Evolutionary conservation across 30 jellyfish, hydroid and myxozoan genomes (phyloP), one percentile per base, ranked within the genome.

Genomic region (Haliclystus octoradiatus): DNA sequence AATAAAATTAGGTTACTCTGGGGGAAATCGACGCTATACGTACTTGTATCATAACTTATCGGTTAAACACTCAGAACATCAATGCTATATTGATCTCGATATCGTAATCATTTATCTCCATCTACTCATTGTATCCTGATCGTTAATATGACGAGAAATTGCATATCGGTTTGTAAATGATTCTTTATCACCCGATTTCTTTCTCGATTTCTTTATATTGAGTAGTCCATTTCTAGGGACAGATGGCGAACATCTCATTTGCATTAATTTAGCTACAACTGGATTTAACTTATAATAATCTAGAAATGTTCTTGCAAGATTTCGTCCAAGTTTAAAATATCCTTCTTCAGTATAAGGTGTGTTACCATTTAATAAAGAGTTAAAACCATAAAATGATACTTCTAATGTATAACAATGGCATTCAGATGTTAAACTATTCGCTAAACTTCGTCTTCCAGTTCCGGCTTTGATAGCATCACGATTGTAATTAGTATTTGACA

Each of bases 331-430:
- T 57, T 79, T 85, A 65, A 72, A 73, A 62, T 78, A 85, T 22
- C 91, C 85, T 33, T 85, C 96, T 28, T 85, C 94, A 7, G 96
- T 78, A 52, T 85, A 85, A 26, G 96, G 96, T 69, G 68, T 50
- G 24, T 78, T 52, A 9, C 80, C 90, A 68, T 78, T 57, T n/a
- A 66, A 62, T 3, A 82, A 85, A 1, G 86, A 70, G 22, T 75
- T 49, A 69, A 60, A 85, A 52, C 94, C 71, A 76, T 71, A 85
- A 57, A 85, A 85, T 2, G 96, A 85, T 27, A 85, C 96, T 70
- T 85, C 96, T 7, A 85, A 33, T 0, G 96, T 85, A 49, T 85
- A 85, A 69, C 96, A 85, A 49, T 72, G 31, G 5, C 85, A 63
- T 34, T 74, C 81, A 13, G 82, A 49, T n/a, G 94, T 61, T 50